Base-by-base conservation (phyloP, 2,888 invertebrate species). In the Phalera bucephala region DNA sequence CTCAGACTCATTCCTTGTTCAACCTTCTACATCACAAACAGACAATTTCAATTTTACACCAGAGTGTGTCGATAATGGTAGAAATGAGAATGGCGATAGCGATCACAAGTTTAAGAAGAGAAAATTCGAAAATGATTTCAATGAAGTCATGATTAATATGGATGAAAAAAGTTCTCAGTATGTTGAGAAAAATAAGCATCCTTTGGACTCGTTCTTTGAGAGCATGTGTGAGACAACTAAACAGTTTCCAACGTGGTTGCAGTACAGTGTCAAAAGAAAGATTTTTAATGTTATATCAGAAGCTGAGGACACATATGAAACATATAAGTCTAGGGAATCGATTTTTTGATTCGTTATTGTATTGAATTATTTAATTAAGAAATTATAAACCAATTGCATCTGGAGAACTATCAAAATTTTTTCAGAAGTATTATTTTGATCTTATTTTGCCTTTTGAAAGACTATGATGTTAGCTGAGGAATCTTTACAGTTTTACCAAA, bases 221-320 rank as follows among this genome's bases (percentile, higher is more conserved):
- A 61, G 62, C 26, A 61, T 58, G 62, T 61, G 58, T 41, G 58
- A 61, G 32, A 53, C 58, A 0, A 58, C 58, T 2, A 58, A 57
- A 11, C 57, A 60, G 28, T 57, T 57, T 9, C 57, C 57, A 0
- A 60, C 49, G 0, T 60, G 57, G 60, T 12, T 57, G 11, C 57
- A 57, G 20, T 49, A 60, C 2, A 60, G 49, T 11, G 60, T 57
- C 1, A 57, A 57, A 40, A 60, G 61, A 46, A 60, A 57, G 49
- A 52, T 57, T 39, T 57, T 57, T 32, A 60, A 49, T 11, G 40
- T 58, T 1, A 61, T 58, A 19, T 53, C 58, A 1, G 58, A 58
- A 13, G 58, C 58, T 0, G 58, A 58, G 13, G 58, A 58, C 26
- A 57, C 62, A 12, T 57, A 51, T 41, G 62, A 58, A 44, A 57